phyloP scores from a whole-genome alignment of 2,113 vertebrate species.

The Oreochromis aureus region DNA sequence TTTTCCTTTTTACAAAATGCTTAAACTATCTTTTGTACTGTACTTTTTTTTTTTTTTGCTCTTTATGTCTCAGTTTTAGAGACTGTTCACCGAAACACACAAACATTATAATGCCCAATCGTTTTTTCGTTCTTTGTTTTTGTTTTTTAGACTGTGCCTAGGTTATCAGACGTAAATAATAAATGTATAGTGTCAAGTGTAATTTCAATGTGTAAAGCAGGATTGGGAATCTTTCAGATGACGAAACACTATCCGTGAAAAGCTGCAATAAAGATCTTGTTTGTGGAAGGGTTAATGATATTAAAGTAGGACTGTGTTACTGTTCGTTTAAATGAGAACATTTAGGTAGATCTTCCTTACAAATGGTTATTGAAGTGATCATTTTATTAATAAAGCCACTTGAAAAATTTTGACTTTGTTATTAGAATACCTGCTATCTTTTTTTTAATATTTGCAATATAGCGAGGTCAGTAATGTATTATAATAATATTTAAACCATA shows the following conservation, averaged over 20 bases:
- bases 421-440: background rate
- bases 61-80: background rate
- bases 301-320: background rate
- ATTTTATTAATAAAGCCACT: conserved; percentile 11
- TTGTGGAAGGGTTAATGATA: conserved; percentile 27
- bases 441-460: background rate
- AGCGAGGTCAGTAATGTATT: background rate
- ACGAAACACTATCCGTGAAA: conserved; percentile 1
- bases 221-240: background rate
- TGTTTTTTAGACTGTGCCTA: conserved; percentile 22
- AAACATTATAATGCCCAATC: background rate
- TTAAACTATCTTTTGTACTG: conserved; percentile 27
- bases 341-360: background rate
- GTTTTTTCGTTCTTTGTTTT: background rate
- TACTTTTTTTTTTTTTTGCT: background rate
- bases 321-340: background rate
- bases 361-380: background rate
- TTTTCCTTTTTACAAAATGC: background rate
- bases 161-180: conserved; percentile 12
- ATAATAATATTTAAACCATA: background rate
- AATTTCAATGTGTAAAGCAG: background rate
- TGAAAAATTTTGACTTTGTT: background rate
- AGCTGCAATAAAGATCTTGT: background rate
- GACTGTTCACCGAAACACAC: conserved; percentile 4
- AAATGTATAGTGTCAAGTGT: conserved; percentile 33